Conservation (phyloP, 2,113 vertebrate species). For the Syngnathus floridae region DNA sequence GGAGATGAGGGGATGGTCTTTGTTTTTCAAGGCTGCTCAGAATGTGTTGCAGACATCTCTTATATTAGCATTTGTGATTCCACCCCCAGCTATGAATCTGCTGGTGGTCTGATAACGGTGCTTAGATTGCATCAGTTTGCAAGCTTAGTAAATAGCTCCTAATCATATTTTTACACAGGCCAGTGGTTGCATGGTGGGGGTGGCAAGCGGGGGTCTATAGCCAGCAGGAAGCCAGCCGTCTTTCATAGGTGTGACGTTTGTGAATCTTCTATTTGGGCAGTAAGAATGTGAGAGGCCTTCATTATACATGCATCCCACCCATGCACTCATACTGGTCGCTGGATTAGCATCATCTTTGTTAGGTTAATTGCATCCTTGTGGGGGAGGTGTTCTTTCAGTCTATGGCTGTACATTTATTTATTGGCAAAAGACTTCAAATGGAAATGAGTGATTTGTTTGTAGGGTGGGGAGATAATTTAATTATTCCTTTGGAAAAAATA, state of each 20-base stretch:
- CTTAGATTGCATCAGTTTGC: slow-evolving; percentile 20
- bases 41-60: slow-evolving; percentile 74
- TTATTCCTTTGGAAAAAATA: neutral
- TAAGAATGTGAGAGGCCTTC: slow-evolving; percentile 43
- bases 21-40: slow-evolving; percentile 69
- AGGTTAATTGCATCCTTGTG: slow-evolving; percentile 60
- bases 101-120: slow-evolving; percentile 67
- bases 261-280: slow-evolving; percentile 21
- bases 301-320: slow-evolving; percentile 66
- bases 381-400: slow-evolving; percentile 28
- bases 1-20: slow-evolving; percentile 41
- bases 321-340: slow-evolving; percentile 42
- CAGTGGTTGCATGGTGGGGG: neutral
- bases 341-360: slow-evolving; percentile 66
- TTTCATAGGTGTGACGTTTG: slow-evolving; percentile 7
- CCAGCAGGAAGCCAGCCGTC: neutral
- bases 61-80: slow-evolving; percentile 71
- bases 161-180: slow-evolving; percentile 10
- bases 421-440: slow-evolving; percentile 30
- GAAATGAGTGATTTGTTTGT: slow-evolving; percentile 16
- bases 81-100: slow-evolving; percentile 60
- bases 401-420: slow-evolving; percentile 38
- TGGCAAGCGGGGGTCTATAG: neutral
- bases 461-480: neutral
- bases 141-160: slow-evolving; percentile 3